Evolutionary conservation across 2,113 vertebrate genomes (phyloP), one percentile per base, ranked within the genome.

Genomic region (Tinamus guttatus): DNA sequence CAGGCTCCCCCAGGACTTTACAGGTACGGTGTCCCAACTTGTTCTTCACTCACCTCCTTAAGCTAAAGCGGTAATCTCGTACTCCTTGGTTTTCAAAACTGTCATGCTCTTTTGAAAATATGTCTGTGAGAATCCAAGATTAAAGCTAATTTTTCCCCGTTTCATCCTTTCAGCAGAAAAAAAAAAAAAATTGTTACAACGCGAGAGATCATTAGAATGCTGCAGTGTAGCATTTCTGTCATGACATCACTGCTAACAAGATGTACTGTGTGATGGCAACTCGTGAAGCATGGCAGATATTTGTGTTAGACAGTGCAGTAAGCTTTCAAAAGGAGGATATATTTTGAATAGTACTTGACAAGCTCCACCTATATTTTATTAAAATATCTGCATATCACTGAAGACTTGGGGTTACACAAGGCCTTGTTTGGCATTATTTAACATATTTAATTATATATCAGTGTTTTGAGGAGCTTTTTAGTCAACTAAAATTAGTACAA

Each of bases 1-100:
- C 95, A 64, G 27, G 97, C 97, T n/a, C 98, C 98, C n/a, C 98
- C 98, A 11, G 99, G 99, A 12, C 97, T 99, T 73, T 99, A 98
- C 97, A 99, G 99, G 99, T 99, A 98, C 5, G 36, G 67, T 56
- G 28, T 62, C 28, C 54, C 56, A 13, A 27, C 27, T 3, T 0
- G 1, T 28, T 73, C 52, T 77, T 32, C 5, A 1, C 52, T 71
- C 60, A 19, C 70, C 47, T 63, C 5, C 22, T 8, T 47, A 40
- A 40, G 56, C n/a, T 51, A 0, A 41, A 87, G 28, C 7, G 22
- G 16, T 54, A 8, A 40, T 75, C 32, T 79, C 0, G 0, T 20
- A 0, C 49, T 30, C 43, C 40, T 80, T 27, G n/a, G 7, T 76
- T 83, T 76, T 40, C 51, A 68, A 30, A 82, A 5, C 30, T 54